Evolutionary conservation across 2,113 vertebrate genomes (phyloP), one percentile per base, ranked within the genome.

Genomic region (Channa argus): DNA sequence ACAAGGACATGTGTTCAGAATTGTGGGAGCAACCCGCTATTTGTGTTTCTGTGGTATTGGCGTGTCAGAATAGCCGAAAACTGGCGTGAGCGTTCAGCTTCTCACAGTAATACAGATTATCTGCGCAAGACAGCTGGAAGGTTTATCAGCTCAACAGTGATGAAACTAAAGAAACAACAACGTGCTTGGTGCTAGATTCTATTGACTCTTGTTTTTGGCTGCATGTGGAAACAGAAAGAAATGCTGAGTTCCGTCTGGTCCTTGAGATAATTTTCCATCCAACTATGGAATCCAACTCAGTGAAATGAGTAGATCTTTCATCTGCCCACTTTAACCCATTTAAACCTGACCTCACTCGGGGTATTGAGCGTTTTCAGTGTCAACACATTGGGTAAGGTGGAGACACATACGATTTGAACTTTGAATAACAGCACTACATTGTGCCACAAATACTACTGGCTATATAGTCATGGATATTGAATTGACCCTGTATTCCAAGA

Each of bases 181-280:
- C 12, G 37, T 2, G 5, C 9, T 14, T 38, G 14, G n/a, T 33
- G 2, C 43, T 54, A 38, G 58, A 43, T 55, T 63, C 12, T 39
- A 47, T 71, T 43, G 5, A 71, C 76, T 73, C 76, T 76, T 34
- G 13, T 36, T 52, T 52, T 74, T 6, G 50, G 8, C 56, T 15
- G 13, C 15, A 6, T 1, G 45, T 39, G 61, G 68, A 1, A 47
- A 11, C 12, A 43, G 43, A n/a, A 36, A 46, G 59, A 63, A 24
- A 41, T 0, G 0, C 38, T 15, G 8, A 44, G 7, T 53, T 14
- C 24, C 36, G 10, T 44, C 6, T 45, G 1, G 53, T 38, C 0
- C 7, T 1, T 14, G n/a, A 5, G 36, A 36, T 4, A 34, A 24
- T 41, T 41, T 5, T 15, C 13, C 5, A 11, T 33, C 7, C 6